Base-by-base conservation (phyloP, 2,113 vertebrate genomes). In the Crocuta crocuta region DNA sequence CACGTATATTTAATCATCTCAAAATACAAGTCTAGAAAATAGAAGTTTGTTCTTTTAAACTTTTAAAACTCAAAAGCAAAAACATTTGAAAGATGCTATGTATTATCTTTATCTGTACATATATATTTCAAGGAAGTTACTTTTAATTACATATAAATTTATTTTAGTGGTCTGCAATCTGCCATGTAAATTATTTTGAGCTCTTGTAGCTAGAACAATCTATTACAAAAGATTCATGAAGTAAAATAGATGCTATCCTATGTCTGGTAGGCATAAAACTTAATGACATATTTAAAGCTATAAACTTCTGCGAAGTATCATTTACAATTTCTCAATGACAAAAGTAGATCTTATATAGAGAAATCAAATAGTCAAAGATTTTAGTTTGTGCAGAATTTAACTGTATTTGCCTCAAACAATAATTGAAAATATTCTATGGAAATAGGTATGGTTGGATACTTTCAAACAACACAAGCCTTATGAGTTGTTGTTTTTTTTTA, bases 121-220 rank as follows among this genome's bases (percentile, higher is more conserved):
- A 73, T 65, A 80, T 66, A 91, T 89, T 83, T 92, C 33, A 87
- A 82, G n/a, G 2, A 88, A n/a, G 61, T 61, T 80, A 90, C 28
- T 83, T 95, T 96, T 85, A 91, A 76, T 93, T 71, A 91, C 13
- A 76, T 43, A 33, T 68, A 68, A 89, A 68, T 80, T 2, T 93
- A 68, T 91, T 92, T 91, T 83, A 50, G 43, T 39, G 10, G 11
- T 55, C 33, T 82, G 11, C 21, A 86, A 71, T 65, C 16, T 88
- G 10, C 21, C 26, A 66, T 92, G 35, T 48, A 82, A 95, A 92
- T 65, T 96, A 83, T 79, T 83, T 95, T 92, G 48, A 97, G 50
- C 28, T 76, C n/a, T 66, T 43, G 39, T 50, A 90, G 31, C 5
- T 83, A 76, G 71, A 82, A 79, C 23, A 93, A 85, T 45, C 21